Percentiles rank a stretch among this genome's conserved stretches.
phyloP scores from a whole-genome alignment of 2,797 vertebrate species.

The Chaenodraco wilsoni region DNA sequence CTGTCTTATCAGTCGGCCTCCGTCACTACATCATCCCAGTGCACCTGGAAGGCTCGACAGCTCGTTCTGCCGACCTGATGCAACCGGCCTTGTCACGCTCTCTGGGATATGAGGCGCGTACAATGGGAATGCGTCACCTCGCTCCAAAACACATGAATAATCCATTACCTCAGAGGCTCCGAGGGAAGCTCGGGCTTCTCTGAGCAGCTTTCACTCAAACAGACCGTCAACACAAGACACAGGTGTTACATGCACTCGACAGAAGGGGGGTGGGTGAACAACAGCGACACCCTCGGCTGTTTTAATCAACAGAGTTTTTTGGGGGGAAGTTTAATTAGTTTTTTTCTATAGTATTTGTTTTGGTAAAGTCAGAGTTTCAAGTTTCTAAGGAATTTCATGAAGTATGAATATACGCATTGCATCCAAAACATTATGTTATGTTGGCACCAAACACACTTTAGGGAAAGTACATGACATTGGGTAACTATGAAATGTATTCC shows the following conservation, averaged over 20 bases:
- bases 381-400: constrained; percentile 9
- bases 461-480: background rate
- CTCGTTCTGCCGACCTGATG: constrained; percentile 46
- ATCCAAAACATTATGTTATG: too few relatives aligned
- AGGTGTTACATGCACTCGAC: constrained; percentile 43
- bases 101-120: constrained; percentile 42
- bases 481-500: constrained; percentile 15
- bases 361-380: background rate
- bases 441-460: background rate
- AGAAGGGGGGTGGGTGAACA: constrained; percentile 38
- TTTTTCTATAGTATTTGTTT: background rate
- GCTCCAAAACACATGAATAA: constrained; percentile 70
- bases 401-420: background rate
- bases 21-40: constrained; percentile 25
- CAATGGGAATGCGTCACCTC: constrained; percentile 45
- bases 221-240: constrained; percentile 66
- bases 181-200: constrained; percentile 42
- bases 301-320: background rate
- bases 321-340: background rate
- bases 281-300: constrained; percentile 7
- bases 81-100: constrained; percentile 42
- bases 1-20: constrained; percentile 15
- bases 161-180: constrained; percentile 64
- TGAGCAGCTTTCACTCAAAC: constrained; percentile 53
- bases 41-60: background rate